phyloP scores from a whole-genome alignment of 2,113 vertebrate species.

The Campylomormyrus numenius region DNA sequence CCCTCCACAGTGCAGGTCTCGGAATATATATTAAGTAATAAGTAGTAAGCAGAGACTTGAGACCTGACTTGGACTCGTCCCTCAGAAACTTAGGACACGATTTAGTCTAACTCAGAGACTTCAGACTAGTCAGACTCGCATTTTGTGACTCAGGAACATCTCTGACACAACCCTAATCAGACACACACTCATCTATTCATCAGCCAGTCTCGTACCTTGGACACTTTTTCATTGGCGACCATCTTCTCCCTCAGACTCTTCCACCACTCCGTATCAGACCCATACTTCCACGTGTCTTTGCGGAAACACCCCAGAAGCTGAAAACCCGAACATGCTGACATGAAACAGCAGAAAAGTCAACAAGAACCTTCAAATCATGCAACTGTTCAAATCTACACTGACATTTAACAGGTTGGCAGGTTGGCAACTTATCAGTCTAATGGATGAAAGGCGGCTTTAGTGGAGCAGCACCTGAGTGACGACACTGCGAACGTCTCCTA shows the following conservation, averaged over 20 bases:
- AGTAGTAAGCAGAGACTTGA: not conserved
- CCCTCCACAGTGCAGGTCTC: not conserved
- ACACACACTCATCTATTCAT: not conserved
- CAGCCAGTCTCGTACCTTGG: conserved; percentile 60
- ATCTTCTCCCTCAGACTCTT: conserved; percentile 70
- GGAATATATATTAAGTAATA: not conserved
- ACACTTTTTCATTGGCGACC: conserved; percentile 66
- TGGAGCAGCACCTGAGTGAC: conserved; percentile 68
- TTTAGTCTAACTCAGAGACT: not conserved
- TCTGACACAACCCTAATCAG: not conserved
- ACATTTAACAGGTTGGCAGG: not conserved
- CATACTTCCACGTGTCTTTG: conserved; percentile 67
- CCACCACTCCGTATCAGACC: conserved; percentile 78
- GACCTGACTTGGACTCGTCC: not conserved
- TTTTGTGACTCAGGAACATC: not conserved
- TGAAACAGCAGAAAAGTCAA: too few species aligned
- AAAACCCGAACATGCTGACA: conserved; percentile 19
- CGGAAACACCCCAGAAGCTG: conserved; percentile 69
- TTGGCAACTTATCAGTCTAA: not conserved
- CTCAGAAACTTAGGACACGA: not conserved
- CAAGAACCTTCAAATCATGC: not conserved
- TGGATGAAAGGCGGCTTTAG: not conserved
- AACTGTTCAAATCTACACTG: not conserved
- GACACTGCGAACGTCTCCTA: conserved; percentile 77
- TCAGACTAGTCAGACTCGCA: not conserved